These are phyloP conservation scores for Schizopygopsis pylzovi DNA, from an alignment of 2,797 vertebrate species.

Conservation along the genomic window DNA sequence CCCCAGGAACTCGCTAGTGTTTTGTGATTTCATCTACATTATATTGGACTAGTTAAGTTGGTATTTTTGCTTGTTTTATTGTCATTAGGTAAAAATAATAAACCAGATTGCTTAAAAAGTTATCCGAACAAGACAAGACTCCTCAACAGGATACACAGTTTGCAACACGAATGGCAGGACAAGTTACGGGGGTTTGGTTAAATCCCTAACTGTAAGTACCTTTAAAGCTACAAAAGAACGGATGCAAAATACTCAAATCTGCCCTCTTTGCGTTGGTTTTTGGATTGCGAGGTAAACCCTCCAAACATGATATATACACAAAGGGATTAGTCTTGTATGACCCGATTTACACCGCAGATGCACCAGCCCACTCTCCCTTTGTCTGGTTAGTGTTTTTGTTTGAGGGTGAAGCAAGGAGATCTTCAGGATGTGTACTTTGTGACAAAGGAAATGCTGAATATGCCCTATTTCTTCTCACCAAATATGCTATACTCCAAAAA, in stretches of 20 bases:
- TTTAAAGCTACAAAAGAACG: conserved; percentile 2
- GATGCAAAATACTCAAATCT: conserved; percentile 3
- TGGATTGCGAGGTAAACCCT: conserved; percentile 51
- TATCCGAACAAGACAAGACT: background rate
- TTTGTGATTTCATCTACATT: no score
- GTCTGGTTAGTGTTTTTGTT: conserved; percentile 46
- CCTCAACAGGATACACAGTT: background rate
- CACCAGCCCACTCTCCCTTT: conserved; percentile 63
- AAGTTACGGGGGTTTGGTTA: background rate
- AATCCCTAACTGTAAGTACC: background rate
- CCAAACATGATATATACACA: conserved; percentile 57
- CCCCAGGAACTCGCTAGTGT: no score
- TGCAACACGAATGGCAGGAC: background rate
- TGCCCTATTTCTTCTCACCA: background rate
- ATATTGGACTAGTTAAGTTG: background rate
- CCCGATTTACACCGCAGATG: conserved; percentile 71
- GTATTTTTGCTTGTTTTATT: background rate
- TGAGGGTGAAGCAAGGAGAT: conserved; percentile 24
- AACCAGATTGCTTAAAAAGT: background rate
- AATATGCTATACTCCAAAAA: conserved; percentile 22
- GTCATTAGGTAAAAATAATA: background rate
- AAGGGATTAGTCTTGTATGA: conserved; percentile 71
- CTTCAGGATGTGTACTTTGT: conserved; percentile 8
- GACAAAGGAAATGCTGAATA: conserved; percentile 16
- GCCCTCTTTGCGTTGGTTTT: conserved; percentile 33